Conservation (phyloP, 2,797 vertebrate species). For the Crocodylus rhombifer region DNA sequence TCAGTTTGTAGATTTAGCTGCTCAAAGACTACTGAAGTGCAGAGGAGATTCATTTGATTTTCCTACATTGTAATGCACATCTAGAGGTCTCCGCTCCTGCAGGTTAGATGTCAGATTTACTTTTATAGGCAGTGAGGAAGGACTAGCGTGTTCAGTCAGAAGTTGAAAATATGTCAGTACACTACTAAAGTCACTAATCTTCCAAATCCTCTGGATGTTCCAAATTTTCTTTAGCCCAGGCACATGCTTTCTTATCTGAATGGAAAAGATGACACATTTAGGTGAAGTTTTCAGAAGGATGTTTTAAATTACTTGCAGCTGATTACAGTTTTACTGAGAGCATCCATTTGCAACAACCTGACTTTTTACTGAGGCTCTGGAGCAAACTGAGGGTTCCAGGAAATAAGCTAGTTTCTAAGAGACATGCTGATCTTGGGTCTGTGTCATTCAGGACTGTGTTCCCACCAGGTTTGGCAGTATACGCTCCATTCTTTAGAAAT, state of each 20-base stretch:
- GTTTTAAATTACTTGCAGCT: not conserved
- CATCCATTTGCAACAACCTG: not conserved
- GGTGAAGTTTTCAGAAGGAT: conserved; percentile 15
- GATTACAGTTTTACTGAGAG: not conserved
- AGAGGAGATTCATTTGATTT: not conserved
- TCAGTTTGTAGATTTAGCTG: not conserved
- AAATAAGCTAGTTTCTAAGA: not conserved
- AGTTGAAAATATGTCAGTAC: not conserved
- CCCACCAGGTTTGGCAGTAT: not conserved
- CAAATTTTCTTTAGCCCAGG: not conserved
- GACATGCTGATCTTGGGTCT: not conserved
- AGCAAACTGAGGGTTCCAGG: not conserved
- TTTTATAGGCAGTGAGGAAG: not conserved
- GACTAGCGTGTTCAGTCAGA: not conserved
- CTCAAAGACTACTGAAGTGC: not conserved
- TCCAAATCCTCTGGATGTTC: not conserved
- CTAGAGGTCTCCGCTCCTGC: not conserved
- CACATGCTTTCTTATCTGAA: not conserved
- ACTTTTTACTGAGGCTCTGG: not conserved
- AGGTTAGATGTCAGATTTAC: rapidly evolving
- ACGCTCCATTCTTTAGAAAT: rapidly evolving
- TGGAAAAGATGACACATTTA: not conserved
- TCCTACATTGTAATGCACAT: not conserved
- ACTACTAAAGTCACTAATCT: not conserved
- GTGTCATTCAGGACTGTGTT: rapidly evolving